phyloP scores from a whole-genome alignment of 2,797 vertebrate species.

The Platalea minor region DNA sequence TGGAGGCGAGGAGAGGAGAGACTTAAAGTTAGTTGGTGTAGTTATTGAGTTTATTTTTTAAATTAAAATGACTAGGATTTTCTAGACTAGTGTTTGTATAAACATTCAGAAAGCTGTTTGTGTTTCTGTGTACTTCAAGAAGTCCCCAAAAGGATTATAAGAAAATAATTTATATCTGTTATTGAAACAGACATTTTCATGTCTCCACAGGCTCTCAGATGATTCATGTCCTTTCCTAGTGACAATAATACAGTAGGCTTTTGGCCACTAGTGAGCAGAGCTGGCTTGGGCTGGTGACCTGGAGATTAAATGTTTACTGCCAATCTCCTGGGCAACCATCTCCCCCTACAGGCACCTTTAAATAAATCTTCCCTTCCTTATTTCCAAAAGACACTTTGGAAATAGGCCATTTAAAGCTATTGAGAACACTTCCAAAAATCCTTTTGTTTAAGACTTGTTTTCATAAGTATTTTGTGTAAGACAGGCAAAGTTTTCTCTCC shows the following conservation, averaged over 20 bases:
- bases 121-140: neutral
- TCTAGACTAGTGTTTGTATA: neutral
- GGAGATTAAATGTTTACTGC: constrained; percentile 49
- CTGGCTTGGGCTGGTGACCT: constrained; percentile 21
- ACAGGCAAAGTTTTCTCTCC: constrained; percentile 20
- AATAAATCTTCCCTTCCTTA: constrained; percentile 26
- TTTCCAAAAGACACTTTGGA: constrained; percentile 26
- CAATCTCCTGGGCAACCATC: constrained; percentile 51
- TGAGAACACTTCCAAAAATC: constrained; percentile 4
- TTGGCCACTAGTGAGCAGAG: neutral
- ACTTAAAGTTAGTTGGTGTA: neutral
- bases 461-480: constrained; percentile 38
- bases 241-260: constrained; percentile 19
- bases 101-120: constrained; percentile 1
- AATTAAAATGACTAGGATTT: neutral
- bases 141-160: neutral
- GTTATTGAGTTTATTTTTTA: neutral
- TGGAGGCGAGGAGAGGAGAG: too few relatives aligned
- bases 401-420: neutral
- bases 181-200: constrained; percentile 30
- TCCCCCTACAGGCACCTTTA: constrained; percentile 60
- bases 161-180: constrained; percentile 22
- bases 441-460: constrained; percentile 30
- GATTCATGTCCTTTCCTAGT: constrained; percentile 16
- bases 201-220: constrained; percentile 13